Conservation (phyloP, 2,888 invertebrate genomes). For the Oasisia sp. region DNA sequence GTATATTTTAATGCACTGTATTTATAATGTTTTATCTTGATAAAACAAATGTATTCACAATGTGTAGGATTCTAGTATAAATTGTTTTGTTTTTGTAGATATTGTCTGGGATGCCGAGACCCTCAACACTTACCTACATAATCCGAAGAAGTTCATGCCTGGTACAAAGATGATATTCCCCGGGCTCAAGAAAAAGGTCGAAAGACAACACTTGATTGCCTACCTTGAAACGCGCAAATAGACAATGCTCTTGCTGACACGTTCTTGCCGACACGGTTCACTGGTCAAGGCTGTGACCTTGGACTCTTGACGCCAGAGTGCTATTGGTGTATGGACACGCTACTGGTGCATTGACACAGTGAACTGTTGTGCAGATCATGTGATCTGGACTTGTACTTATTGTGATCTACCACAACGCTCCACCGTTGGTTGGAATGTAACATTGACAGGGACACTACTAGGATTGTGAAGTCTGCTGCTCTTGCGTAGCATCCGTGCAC, state of each 20-base stretch:
- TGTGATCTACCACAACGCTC: background rate
- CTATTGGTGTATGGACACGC: background rate
- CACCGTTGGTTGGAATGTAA: background rate
- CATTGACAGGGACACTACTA: background rate
- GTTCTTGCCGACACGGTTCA: no score
- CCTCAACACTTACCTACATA: slow-evolving; percentile 93
- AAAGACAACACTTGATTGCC: slow-evolving; percentile 93
- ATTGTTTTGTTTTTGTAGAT: slow-evolving; percentile 67
- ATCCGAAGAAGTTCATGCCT: slow-evolving; percentile 99
- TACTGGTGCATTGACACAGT: background rate
- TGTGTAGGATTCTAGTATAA: background rate
- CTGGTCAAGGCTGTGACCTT: background rate
- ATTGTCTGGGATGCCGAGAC: slow-evolving; percentile 96
- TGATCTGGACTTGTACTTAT: background rate
- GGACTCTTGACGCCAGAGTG: background rate
- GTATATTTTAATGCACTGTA: background rate
- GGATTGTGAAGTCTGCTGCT: background rate
- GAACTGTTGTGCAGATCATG: background rate
- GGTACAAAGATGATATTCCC: slow-evolving; percentile 99
- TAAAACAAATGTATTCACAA: background rate
- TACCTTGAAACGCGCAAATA: slow-evolving; percentile 76
- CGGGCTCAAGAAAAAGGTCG: slow-evolving; percentile 93
- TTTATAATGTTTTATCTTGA: background rate
- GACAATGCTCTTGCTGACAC: background rate
- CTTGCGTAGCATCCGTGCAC: background rate